Evolutionary conservation across 2,888 invertebrate species (phyloP), one percentile per base, ranked within the genome.

Genomic region (Strigamia transsilvanica): DNA sequence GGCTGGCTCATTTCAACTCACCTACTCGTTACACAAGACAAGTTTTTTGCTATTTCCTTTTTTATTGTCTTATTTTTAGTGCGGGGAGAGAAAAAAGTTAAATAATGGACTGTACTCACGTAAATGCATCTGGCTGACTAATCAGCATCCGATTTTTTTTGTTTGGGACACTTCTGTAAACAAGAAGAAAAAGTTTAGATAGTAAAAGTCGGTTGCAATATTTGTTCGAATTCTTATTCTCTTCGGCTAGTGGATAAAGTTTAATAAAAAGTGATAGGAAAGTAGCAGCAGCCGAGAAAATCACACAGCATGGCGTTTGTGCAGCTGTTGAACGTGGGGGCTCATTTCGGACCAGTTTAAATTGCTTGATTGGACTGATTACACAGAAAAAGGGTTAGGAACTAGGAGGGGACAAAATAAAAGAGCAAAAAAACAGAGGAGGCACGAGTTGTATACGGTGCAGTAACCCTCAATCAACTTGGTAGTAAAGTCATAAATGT

Each of bases 401-500:
- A 38, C 12, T 18, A 15, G 23, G 23, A 51, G 23, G 51, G 56
- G 46, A 51, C 46, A 21, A 27, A 51, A 38, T n/a, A n/a, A 80
- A 51, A 5, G 18, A 15, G 6, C 21, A 2, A 51, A 80, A 80
- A 80, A 80, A 32, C 38, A 38, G 38, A 80, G 27, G 46, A 46
- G 80, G 46, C 80, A 51, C 46, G 32, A 80, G 46, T 66, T 66
- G 66, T 66, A 21, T 32, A 66, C 27, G 32, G 73, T 61, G 81
- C 66, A 81, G 32, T 81, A 81, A 81, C 81, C 81, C 81, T 66
- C 81, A 61, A 38, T 61, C 66, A 66, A 66, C 81, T n/a, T 41
- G 61, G 61, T 61, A 81, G 81, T 81, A 66, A 66, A 81, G 81
- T 66, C 81, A 81, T 81, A 81, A 81, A 81, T 66, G 81, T 61